Evolutionary conservation across 2,113 vertebrate genomes (phyloP).

Genomic region (Empidonax alnorum): DNA sequence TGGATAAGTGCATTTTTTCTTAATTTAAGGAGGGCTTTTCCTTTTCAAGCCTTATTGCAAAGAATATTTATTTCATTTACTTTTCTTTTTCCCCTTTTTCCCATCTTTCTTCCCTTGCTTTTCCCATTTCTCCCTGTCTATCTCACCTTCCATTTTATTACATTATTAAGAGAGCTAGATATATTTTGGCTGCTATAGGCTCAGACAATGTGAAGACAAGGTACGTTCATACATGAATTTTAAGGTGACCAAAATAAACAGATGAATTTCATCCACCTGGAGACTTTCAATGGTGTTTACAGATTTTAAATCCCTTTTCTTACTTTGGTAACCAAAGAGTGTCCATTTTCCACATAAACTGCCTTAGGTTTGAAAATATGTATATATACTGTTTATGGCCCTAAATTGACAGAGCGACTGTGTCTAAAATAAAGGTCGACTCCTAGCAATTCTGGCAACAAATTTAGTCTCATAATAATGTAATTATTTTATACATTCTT

Average conservation of each 20-base stretch:
- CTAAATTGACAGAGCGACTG: not conserved
- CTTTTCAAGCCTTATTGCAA: not conserved
- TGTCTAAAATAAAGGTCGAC: not conserved
- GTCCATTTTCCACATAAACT: not conserved
- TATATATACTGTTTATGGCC: not conserved
- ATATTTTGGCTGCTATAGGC: not conserved
- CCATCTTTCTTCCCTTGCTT: not conserved
- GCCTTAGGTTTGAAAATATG: not conserved
- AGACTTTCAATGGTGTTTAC: not conserved
- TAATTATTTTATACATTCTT: constrained; percentile 33
- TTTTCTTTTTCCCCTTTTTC: not conserved
- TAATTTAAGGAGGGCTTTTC: not conserved
- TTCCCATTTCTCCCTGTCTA: accelerated
- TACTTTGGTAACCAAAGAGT: not conserved
- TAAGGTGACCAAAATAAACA: not conserved
- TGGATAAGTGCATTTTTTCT: not conserved
- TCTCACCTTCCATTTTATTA: not conserved
- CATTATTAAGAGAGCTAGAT: not conserved
- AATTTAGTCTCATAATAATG: constrained; percentile 27
- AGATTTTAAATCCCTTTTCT: not conserved
- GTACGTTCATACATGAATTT: not conserved
- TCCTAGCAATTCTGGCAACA: constrained; percentile 30
- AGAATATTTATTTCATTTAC: not conserved
- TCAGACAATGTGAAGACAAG: not conserved
- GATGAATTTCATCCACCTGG: not conserved